Evolutionary conservation across 1,140 invertebrate genomes (phyloP).

Genomic region (Wiebesia pumilae): DNA sequence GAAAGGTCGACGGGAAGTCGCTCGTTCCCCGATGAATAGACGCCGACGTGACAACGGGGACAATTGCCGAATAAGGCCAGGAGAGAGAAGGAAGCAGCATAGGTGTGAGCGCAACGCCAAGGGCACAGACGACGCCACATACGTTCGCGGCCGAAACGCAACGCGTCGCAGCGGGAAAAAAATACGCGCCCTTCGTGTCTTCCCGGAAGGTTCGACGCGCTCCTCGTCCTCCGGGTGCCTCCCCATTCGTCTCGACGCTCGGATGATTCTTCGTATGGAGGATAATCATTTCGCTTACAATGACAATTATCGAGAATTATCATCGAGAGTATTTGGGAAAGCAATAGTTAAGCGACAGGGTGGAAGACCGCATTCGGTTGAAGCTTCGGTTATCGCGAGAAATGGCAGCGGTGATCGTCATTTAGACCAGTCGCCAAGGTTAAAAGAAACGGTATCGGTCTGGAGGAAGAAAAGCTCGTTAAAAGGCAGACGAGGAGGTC

Average conservation of each 20-base stretch:
- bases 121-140: not conserved
- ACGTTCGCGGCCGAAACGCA: not conserved
- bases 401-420: no score
- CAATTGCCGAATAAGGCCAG: not conserved
- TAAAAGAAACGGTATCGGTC: no score
- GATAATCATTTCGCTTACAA: not conserved
- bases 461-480: no score
- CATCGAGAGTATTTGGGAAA: no score
- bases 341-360: no score
- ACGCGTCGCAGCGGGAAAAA: not conserved
- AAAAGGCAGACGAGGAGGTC: no score
- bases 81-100: not conserved
- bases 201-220: not conserved
- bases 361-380: no score
- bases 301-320: no score
- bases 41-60: not conserved
- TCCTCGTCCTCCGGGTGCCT: not conserved
- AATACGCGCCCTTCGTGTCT: conserved; percentile 1
- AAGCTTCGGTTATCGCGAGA: no score
- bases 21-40: not conserved
- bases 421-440: no score
- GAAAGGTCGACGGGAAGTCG: conserved; percentile 16
- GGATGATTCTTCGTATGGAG: not conserved
- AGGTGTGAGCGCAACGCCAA: not conserved
- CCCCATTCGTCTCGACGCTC: not conserved